These are phyloP conservation scores for Schizaphis graminum DNA, from an alignment of 2,888 invertebrate species.

Conservation along the genomic window DNA sequence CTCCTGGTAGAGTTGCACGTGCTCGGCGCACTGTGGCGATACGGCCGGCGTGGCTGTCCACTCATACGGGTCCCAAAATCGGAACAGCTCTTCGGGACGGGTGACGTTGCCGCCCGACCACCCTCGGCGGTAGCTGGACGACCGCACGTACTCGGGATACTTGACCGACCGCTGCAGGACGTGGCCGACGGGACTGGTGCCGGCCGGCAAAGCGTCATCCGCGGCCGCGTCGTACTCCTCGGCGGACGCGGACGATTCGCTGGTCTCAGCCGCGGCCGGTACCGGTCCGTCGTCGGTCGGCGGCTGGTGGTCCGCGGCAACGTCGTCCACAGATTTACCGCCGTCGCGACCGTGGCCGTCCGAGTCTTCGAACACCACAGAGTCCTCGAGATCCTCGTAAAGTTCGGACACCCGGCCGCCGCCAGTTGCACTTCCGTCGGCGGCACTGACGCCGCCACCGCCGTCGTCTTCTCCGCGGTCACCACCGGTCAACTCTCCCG, in stretches of 20 bases:
- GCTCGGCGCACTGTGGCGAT: slow-evolving; percentile 36
- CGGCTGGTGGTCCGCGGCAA: background rate
- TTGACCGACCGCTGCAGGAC: background rate
- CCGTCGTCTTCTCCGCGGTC: background rate
- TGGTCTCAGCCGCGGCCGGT: background rate
- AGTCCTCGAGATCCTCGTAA: slow-evolving; percentile 53
- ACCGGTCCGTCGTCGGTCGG: background rate
- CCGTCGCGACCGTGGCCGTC: background rate
- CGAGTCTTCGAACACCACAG: slow-evolving; percentile 42
- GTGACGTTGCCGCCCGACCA: slow-evolving; percentile 54
- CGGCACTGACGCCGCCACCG: background rate
- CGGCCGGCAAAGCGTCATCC: slow-evolving; percentile 39
- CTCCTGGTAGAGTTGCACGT: slow-evolving; percentile 51
- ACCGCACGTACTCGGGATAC: slow-evolving; percentile 56
- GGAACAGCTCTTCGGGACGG: slow-evolving; percentile 54
- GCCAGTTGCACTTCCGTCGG: background rate
- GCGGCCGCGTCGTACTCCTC: background rate
- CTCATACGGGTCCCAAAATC: slow-evolving; percentile 60
- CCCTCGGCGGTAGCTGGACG: slow-evolving; percentile 45
- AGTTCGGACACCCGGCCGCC: slow-evolving; percentile 22
- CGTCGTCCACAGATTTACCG: background rate
- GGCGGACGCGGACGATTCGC: background rate
- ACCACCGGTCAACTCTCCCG: background rate
- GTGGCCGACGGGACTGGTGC: background rate
- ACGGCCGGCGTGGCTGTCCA: slow-evolving; percentile 75